Conservation (phyloP, 2,113 vertebrate genomes). For the Salvator merianae region DNA sequence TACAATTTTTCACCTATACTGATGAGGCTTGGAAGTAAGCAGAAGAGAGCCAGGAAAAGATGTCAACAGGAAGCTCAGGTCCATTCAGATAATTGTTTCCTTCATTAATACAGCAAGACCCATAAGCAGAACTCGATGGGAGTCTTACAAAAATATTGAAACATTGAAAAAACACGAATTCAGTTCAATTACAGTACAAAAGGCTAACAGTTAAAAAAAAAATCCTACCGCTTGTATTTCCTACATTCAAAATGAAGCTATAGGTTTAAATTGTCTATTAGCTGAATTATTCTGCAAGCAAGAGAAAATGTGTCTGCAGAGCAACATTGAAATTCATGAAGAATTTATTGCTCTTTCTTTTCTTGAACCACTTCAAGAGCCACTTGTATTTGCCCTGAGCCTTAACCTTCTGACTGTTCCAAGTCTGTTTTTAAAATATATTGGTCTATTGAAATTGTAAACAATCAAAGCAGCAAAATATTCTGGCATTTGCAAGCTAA, state of each 20-base stretch:
- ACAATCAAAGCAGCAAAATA: neutral
- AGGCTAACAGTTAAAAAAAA: too few species aligned
- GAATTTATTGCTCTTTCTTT: neutral
- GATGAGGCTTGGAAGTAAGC: too few species aligned
- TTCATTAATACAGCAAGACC: too few species aligned
- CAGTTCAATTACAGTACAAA: too few species aligned
- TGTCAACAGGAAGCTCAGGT: too few species aligned
- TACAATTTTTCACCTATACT: too few species aligned
- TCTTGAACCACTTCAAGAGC: neutral
- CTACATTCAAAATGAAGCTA: neutral
- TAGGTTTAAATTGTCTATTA: neutral
- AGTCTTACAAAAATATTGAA: too few species aligned
- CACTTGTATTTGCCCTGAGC: neutral
- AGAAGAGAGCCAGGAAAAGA: too few species aligned
- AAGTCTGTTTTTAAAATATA: neutral
- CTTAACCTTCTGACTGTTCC: neutral
- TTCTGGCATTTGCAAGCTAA: neutral
- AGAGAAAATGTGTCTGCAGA: neutral
- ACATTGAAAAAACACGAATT: too few species aligned
- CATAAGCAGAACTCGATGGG: too few species aligned
- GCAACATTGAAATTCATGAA: neutral
- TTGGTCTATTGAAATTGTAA: too few species aligned
- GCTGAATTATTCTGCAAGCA: neutral
- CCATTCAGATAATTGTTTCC: too few species aligned
- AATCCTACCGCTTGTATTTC: neutral